Base-by-base conservation (phyloP, 2,113 vertebrate species). In the Tragelaphus imberbis region DNA sequence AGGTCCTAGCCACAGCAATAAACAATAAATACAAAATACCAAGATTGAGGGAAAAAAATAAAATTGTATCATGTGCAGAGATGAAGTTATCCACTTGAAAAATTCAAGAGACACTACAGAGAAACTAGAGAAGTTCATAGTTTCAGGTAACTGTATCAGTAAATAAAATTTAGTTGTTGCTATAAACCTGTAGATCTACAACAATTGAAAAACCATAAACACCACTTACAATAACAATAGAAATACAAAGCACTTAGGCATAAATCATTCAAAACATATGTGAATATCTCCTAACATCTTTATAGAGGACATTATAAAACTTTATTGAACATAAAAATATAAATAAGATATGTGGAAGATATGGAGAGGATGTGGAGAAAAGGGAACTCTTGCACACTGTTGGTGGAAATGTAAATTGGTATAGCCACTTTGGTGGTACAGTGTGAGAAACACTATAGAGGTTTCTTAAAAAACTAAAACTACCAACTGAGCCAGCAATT, bases 261-360 rank as follows among this genome's bases (percentile, higher is more conserved):
- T 28, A 71, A 68, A 58, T 97, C 89, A 91, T 80, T 91, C 63
- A 97, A 95, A 94, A 97, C 56, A 27, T 59, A 87, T 81, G 36
- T 65, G 47, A 59, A 7, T 49, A 58, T 84, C 84, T 93, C 36
- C 56, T 92, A 91, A 61, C 14, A 96, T 85, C 27, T 84, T 95
- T 95, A 89, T 85, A 90, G 59, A 84, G 51, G 87, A 97, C 97
- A 96, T 91, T 71, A 80, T 90, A 80, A 95, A 93, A 81, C 25
- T 92, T 90, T 3, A 95, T 59, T 96, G 65, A 84, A 90, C 63
- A 88, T 88, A 92, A 97, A 85, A 36, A 89, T 59, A 28, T 82
- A 79, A 96, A 59, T 65, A 55, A 94, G 47, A 90, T 12, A 61
- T 28, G 21, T 40, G 81, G 53, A 84, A 84, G 81, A 56, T 27